Evolutionary conservation across 2,888 invertebrate species (phyloP).

Genomic region (Drosophila rubida): DNA sequence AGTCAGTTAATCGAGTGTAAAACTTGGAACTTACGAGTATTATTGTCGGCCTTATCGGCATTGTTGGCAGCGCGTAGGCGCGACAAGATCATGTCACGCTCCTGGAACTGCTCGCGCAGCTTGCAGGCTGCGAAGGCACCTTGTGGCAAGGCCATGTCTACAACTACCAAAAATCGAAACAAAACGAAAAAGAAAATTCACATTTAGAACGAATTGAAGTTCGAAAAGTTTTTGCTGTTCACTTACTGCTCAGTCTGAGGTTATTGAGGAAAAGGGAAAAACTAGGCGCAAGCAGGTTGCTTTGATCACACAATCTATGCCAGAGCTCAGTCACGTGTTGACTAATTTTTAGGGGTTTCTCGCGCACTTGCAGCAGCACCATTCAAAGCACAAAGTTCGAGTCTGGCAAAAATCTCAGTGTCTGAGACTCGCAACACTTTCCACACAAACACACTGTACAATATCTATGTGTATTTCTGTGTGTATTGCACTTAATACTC

Average conservation of each 20-base stretch:
- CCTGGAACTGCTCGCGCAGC: constrained; percentile 86
- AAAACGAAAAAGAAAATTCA: background rate
- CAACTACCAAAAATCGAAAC: constrained; percentile 27
- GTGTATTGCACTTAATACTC: background rate
- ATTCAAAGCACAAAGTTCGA: constrained; percentile 56
- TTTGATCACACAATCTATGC: constrained; percentile 30
- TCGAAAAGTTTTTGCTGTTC: background rate
- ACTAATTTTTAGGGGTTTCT: constrained; percentile 52
- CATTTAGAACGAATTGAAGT: background rate
- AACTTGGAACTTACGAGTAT: constrained; percentile 79
- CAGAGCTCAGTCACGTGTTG: constrained; percentile 49
- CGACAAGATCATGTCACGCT: constrained; percentile 86
- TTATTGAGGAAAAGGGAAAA: constrained; percentile 31
- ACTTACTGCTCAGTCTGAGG: constrained; percentile 51
- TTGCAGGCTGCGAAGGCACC: constrained; percentile 90
- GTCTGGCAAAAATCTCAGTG: background rate
- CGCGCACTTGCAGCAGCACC: constrained; percentile 57
- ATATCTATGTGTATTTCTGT: background rate
- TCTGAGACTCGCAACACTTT: constrained; percentile 1
- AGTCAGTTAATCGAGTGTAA: constrained; percentile 4
- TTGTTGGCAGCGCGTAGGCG: constrained; percentile 75
- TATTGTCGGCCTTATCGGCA: constrained; percentile 80
- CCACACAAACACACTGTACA: too few species aligned
- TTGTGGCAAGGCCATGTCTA: constrained; percentile 91
- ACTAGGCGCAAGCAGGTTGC: constrained; percentile 42